A percentile compares a stretch with the other conserved stretches of the same genome.
Evolutionary conservation across 2,888 invertebrate genomes (phyloP).

Genomic region (Nephrotoma flavescens): DNA sequence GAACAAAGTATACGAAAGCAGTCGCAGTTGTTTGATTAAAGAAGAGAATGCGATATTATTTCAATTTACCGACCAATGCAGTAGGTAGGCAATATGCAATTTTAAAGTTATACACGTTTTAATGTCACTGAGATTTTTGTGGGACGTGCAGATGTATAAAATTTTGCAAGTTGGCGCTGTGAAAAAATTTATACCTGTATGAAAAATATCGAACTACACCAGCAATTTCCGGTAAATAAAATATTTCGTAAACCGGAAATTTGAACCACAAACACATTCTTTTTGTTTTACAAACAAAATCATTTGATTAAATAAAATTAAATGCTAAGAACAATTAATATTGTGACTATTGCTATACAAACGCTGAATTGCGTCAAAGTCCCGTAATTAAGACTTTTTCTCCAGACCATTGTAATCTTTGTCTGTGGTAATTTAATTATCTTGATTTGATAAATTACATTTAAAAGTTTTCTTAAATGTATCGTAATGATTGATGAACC

Average conservation of each 20-base stretch:
- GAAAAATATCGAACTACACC: neutral
- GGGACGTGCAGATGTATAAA: neutral
- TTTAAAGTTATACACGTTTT: too few species aligned
- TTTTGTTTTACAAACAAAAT: neutral
- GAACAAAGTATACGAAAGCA: neutral
- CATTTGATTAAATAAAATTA: neutral
- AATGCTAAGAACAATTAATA: neutral
- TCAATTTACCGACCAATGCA: neutral
- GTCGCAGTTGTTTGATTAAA: neutral
- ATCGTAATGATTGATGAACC: neutral
- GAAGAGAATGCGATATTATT: neutral
- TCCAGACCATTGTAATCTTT: too few species aligned
- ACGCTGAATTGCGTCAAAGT: neutral
- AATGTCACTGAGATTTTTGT: neutral
- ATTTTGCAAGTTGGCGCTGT: neutral
- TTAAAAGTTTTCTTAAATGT: too few species aligned
- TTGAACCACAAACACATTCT: neutral
- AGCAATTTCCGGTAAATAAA: neutral
- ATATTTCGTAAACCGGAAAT: neutral
- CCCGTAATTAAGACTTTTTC: too few species aligned
- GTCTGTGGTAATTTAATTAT: too few species aligned
- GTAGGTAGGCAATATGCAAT: too few species aligned
- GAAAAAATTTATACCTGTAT: neutral
- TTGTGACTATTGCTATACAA: neutral
- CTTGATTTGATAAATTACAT: too few species aligned